Evolutionary conservation across 1,140 invertebrate species (phyloP).

Genomic region (Ooceraea biroi): DNA sequence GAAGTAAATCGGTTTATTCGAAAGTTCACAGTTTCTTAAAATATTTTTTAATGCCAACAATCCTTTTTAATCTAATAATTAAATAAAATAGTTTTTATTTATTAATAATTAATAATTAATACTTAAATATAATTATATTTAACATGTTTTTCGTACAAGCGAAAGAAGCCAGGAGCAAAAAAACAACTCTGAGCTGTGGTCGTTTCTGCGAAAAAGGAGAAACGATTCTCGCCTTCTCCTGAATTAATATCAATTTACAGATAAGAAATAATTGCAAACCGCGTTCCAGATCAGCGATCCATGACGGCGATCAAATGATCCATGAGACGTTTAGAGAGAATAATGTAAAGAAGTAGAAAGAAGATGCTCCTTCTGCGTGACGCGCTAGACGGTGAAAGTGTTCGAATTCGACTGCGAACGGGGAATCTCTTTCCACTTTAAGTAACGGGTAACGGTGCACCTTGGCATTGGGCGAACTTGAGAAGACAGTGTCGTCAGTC

Average conservation of each 20-base stretch:
- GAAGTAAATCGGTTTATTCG: too few species aligned
- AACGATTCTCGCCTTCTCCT: background rate
- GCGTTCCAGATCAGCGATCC: constrained; percentile 16
- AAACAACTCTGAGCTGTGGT: too few species aligned
- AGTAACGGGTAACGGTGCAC: constrained; percentile 40
- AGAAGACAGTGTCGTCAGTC: constrained; percentile 54
- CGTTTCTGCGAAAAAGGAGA: background rate
- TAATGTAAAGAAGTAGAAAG: background rate
- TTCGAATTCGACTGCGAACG: constrained; percentile 22
- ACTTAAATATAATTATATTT: too few species aligned
- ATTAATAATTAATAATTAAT: too few species aligned
- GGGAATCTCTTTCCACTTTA: constrained; percentile 25
- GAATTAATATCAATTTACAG: background rate
- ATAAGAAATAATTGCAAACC: background rate
- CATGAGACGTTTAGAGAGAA: background rate
- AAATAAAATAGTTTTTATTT: too few species aligned
- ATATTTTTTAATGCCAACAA: too few species aligned
- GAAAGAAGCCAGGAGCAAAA: too few species aligned
- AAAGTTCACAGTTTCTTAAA: too few species aligned
- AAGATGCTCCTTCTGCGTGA: constrained; percentile 4
- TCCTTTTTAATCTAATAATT: too few species aligned
- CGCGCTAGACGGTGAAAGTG: constrained; percentile 46
- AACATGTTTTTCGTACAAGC: too few species aligned
- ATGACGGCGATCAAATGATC: constrained; percentile 32
- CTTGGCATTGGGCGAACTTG: constrained; percentile 56